A percentile compares a stretch with the other conserved stretches of the same genome.
Conservation (phyloP, 2,113 vertebrate species). For the Dermatemys mawii region DNA sequence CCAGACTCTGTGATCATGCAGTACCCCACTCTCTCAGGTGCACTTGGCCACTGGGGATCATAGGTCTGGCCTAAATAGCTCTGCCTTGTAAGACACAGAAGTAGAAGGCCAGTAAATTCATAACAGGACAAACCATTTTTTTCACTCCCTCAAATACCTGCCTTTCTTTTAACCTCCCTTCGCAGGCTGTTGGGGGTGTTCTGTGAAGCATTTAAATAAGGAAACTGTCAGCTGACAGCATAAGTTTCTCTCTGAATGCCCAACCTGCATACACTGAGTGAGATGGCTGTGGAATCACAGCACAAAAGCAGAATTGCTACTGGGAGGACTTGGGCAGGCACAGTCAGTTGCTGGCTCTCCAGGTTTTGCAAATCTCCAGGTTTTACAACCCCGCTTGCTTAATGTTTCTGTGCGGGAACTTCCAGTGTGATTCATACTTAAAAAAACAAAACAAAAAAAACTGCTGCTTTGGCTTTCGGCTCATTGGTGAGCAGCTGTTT, state of each 20-base stretch:
- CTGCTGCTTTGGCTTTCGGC: no score
- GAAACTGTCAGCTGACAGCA: not conserved
- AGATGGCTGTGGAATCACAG: fast-evolving
- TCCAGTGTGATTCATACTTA: not conserved
- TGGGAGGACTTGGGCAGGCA: not conserved
- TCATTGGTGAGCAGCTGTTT: no score
- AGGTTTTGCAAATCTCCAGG: not conserved
- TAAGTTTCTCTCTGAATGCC: fast-evolving
- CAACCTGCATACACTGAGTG: no score
- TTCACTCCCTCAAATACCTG: not conserved
- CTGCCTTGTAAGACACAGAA: not conserved
- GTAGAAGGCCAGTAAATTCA: not conserved
- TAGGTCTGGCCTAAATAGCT: not conserved
- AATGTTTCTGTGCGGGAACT: fast-evolving
- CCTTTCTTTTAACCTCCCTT: not conserved
- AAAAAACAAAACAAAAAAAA: not conserved
- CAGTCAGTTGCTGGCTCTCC: not conserved
- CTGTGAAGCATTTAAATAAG: not conserved
- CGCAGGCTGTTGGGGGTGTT: not conserved
- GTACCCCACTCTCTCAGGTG: not conserved
- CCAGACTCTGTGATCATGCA: fast-evolving
- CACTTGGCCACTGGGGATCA: not conserved
- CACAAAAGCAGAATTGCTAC: not conserved
- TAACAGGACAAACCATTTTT: not conserved
- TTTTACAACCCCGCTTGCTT: not conserved